A percentile compares a stretch with the other conserved stretches of the same genome.
phyloP scores from a whole-genome alignment of 2,113 vertebrate species.

The Chaetodon trifascialis region DNA sequence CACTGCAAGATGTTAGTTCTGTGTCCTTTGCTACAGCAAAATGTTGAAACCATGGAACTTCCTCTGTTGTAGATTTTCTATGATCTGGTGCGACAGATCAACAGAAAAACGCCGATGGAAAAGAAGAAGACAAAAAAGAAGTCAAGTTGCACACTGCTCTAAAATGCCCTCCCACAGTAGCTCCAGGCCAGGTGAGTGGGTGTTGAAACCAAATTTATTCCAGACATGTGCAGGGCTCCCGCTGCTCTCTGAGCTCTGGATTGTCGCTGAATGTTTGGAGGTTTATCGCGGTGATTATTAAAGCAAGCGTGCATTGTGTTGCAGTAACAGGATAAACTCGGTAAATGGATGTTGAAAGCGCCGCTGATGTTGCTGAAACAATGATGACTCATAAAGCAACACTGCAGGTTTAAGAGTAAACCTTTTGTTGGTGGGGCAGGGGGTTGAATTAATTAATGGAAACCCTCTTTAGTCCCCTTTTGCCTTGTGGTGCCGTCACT shows the following conservation, averaged over 20 bases:
- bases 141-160: constrained; percentile 95
- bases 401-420: constrained; percentile 4
- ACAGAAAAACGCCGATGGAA: constrained; percentile 99
- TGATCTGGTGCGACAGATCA: constrained; percentile 99
- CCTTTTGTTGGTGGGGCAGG: neutral
- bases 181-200: constrained; percentile 94
- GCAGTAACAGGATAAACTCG: neutral
- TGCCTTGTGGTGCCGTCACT: too few species aligned
- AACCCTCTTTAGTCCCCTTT: neutral
- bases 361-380: neutral
- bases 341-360: neutral
- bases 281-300: neutral
- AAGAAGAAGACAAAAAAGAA: constrained; percentile 99
- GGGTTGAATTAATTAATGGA: neutral
- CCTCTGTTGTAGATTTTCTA: constrained; percentile 93
- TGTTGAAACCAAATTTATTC: constrained; percentile 32
- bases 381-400: neutral
- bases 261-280: constrained; percentile 20
- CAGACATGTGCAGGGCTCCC: constrained; percentile 31
- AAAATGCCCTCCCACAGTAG: constrained; percentile 86
- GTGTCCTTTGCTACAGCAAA: too few species aligned
- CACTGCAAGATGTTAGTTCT: neutral
- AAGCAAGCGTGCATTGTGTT: neutral
- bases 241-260: constrained; percentile 16
- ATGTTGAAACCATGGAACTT: neutral